A percentile compares a stretch with the other conserved stretches of the same genome.
Conservation (phyloP, 2,888 invertebrate genomes). For the Mycalesis mineus region DNA sequence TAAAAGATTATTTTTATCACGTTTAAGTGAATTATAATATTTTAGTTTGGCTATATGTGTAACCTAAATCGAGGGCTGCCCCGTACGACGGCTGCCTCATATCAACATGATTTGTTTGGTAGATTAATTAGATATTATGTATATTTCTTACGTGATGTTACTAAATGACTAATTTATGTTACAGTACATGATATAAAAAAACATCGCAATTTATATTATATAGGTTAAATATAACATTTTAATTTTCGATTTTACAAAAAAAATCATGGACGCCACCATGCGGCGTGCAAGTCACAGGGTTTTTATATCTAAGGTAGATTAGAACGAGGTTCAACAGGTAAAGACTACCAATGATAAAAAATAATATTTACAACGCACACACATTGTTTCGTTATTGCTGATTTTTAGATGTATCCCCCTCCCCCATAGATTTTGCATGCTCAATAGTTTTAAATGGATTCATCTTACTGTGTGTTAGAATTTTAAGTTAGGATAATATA, state of each 20-base stretch:
- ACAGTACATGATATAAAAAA: background rate
- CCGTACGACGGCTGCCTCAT: conserved; percentile 41
- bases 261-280: conserved; percentile 35
- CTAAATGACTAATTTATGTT: conserved; percentile 30
- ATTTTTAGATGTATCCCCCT: background rate
- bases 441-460: conserved; percentile 4
- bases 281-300: conserved; percentile 66
- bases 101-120: conserved; percentile 53
- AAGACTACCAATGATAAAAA: conserved; percentile 15
- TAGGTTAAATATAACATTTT: conserved; percentile 12
- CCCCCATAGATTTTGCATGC: conserved; percentile 3
- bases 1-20: conserved; percentile 49
- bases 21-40: conserved; percentile 31
- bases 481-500: conserved; percentile 1
- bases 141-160: conserved; percentile 34
- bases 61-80: conserved; percentile 12
- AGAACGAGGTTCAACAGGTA: conserved; percentile 46
- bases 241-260: conserved; percentile 19
- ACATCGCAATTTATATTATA: conserved; percentile 5
- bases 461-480: background rate
- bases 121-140: conserved; percentile 39
- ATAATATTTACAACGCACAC: conserved; percentile 3
- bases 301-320: conserved; percentile 74
- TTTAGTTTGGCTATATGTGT: conserved; percentile 32
- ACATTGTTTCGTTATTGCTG: background rate